phyloP scores from a whole-genome alignment of 2,797 vertebrate genomes.

The Sebastes melanostomus region DNA sequence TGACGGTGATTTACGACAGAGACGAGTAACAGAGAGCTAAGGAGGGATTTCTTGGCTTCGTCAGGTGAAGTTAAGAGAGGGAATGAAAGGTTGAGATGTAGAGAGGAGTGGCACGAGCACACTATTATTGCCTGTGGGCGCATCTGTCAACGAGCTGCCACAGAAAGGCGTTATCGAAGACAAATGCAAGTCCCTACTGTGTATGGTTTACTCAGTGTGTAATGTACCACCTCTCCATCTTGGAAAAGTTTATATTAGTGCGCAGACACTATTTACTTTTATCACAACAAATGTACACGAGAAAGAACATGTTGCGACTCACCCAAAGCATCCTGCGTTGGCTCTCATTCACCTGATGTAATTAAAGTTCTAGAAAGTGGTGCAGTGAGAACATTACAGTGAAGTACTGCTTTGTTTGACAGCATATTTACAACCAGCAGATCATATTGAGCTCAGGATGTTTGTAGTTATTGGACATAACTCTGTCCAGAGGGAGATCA shows the following conservation, averaged over 20 bases:
- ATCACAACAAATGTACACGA: slow-evolving; percentile 35
- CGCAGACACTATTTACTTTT: slow-evolving; percentile 23
- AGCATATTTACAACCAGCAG: slow-evolving; percentile 25
- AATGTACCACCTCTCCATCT: slow-evolving; percentile 11
- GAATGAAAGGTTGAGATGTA: slow-evolving; percentile 41
- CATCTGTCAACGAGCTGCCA: slow-evolving; percentile 59
- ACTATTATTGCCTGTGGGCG: slow-evolving; percentile 28
- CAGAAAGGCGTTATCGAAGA: slow-evolving; percentile 39
- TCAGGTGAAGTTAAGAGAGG: slow-evolving; percentile 35
- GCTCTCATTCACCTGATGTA: slow-evolving; percentile 22
- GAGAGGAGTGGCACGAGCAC: slow-evolving; percentile 46
- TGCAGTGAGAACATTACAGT: slow-evolving; percentile 32
- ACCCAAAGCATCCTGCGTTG: background rate
- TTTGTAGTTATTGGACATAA: slow-evolving; percentile 52
- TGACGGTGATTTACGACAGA: slow-evolving; percentile 64
- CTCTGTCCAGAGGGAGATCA: slow-evolving; percentile 51
- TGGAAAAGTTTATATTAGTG: slow-evolving; percentile 23
- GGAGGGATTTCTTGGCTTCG: slow-evolving; percentile 56
- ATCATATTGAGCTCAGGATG: slow-evolving; percentile 49
- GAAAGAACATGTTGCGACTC: slow-evolving; percentile 35
- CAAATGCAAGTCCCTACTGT: slow-evolving; percentile 41
- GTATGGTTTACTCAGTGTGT: slow-evolving; percentile 15
- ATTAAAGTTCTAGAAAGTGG: slow-evolving; percentile 16
- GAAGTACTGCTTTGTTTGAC: slow-evolving; percentile 58
- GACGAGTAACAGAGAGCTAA: slow-evolving; percentile 32